These are phyloP conservation scores for Solenopsis fugax DNA, from an alignment of 1,140 invertebrate species.

Conservation along the genomic window DNA sequence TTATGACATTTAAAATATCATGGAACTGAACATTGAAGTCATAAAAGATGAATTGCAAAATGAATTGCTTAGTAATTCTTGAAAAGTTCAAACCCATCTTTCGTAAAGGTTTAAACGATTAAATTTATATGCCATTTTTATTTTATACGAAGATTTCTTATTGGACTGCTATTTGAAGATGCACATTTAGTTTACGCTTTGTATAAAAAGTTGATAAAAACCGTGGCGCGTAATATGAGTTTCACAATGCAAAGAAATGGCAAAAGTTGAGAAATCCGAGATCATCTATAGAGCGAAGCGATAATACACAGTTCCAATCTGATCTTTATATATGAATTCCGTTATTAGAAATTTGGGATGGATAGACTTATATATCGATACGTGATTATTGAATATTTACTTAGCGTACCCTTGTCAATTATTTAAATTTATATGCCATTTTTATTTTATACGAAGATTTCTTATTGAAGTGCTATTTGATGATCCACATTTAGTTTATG, in stretches of 20 bases:
- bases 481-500: neutral
- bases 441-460: neutral
- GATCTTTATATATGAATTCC: neutral
- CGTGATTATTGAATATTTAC: neutral
- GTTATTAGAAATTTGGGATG: constrained; percentile 5
- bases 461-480: neutral
- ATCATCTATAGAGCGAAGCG: neutral
- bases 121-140: constrained; percentile 41
- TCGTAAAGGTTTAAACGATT: constrained; percentile 32
- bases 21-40: neutral
- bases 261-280: neutral
- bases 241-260: constrained; percentile 21
- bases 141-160: neutral
- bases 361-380: neutral
- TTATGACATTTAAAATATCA: constrained; percentile 53
- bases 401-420: neutral
- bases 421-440: constrained; percentile 41
- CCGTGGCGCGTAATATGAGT: neutral
- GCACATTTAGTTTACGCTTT: neutral
- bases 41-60: constrained; percentile 8
- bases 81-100: constrained; percentile 30
- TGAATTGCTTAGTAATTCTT: constrained; percentile 8
- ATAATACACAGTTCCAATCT: neutral
- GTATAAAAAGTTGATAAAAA: neutral
- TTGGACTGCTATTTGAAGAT: constrained; percentile 11